Evolutionary conservation across 2,113 vertebrate species (phyloP).

Genomic region (Sclerurus mexicanus): DNA sequence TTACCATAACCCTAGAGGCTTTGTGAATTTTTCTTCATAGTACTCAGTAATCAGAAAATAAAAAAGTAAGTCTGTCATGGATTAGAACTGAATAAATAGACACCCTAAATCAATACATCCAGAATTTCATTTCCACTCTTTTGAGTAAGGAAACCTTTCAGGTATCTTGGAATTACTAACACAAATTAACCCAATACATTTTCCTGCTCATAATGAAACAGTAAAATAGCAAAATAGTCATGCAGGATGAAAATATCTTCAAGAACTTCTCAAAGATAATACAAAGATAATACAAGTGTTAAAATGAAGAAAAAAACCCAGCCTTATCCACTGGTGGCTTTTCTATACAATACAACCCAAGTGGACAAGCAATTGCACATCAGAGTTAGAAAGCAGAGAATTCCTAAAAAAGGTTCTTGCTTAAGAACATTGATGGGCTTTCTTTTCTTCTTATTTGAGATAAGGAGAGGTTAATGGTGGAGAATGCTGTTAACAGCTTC

Average conservation of each 20-base stretch:
- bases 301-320: not conserved
- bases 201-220: not conserved
- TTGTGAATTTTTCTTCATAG: not conserved
- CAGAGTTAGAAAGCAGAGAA: not conserved
- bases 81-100: not conserved
- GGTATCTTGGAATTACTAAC: not conserved
- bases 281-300: not conserved
- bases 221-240: not conserved
- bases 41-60: not conserved
- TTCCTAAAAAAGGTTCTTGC: not conserved
- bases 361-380: not conserved
- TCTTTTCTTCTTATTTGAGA: not conserved
- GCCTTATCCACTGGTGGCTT: not conserved
- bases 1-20: not conserved
- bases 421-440: rapidly evolving
- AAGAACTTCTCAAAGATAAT: not conserved
- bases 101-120: not conserved
- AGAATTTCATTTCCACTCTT: not conserved
- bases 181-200: not conserved
- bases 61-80: not conserved
- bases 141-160: not conserved
- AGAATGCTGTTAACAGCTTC: not conserved
- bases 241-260: not conserved
- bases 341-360: not conserved
- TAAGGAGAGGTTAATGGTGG: not conserved